Percentiles rank a stretch among this genome's conserved stretches.
These are phyloP conservation scores for Microhierax caerulescens DNA, from an alignment of 2,797 vertebrate genomes.

Conservation along the genomic window DNA sequence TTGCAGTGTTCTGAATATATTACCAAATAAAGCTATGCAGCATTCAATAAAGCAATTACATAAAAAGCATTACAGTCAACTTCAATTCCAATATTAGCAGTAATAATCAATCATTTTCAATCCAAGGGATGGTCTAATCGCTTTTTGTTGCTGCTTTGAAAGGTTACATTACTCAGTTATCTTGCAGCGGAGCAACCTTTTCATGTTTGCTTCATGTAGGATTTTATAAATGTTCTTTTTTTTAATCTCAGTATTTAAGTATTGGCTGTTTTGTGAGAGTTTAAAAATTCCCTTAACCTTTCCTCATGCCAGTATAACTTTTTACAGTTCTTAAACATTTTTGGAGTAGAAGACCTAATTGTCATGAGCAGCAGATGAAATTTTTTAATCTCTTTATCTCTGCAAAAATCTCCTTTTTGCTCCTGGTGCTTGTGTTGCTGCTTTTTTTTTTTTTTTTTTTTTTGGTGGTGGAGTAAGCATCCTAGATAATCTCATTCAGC, in stretches of 20 bases:
- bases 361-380: not conserved
- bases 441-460: not conserved
- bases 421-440: not conserved
- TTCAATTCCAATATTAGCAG: constrained; percentile 1
- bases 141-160: constrained; percentile 39
- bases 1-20: not conserved
- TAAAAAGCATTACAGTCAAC: constrained; percentile 26
- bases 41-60: constrained; percentile 47
- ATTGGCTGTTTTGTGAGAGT: not conserved
- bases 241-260: not conserved
- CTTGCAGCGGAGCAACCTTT: constrained; percentile 27
- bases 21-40: not conserved
- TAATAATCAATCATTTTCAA: constrained; percentile 43
- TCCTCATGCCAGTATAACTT: not conserved
- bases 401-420: not conserved
- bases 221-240: constrained; percentile 34
- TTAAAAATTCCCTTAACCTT: not conserved
- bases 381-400: not conserved
- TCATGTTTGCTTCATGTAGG: constrained; percentile 18
- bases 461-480: not conserved
- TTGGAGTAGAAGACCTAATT: not conserved
- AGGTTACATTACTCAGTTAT: constrained; percentile 60
- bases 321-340: not conserved
- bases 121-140: constrained; percentile 30
- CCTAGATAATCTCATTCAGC: not conserved